These are phyloP conservation scores for Chionis minor DNA, from an alignment of 2,113 vertebrate genomes.

Conservation along the genomic window DNA sequence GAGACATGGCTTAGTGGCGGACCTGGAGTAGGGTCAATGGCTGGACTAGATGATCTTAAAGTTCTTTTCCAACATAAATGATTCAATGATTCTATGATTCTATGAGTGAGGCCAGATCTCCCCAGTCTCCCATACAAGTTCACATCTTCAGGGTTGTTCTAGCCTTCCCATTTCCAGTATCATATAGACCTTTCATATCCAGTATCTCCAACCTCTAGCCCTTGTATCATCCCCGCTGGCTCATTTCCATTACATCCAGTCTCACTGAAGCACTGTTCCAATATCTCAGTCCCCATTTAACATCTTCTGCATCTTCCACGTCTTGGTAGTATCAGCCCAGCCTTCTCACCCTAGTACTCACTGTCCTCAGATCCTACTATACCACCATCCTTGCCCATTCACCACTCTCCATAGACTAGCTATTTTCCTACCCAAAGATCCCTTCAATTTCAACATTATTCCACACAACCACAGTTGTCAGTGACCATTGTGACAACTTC, in stretches of 20 bases:
- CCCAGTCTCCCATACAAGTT: background rate
- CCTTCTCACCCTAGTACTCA: background rate
- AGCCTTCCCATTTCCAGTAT: background rate
- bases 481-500: background rate
- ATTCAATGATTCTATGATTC: too few relatives aligned
- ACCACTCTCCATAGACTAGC: background rate
- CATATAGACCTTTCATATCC: background rate
- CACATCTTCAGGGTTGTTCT: background rate
- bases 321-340: background rate
- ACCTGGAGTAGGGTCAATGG: too few relatives aligned
- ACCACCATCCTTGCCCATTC: background rate
- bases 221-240: background rate
- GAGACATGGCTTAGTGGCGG: too few relatives aligned
- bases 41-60: too few relatives aligned
- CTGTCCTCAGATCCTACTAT: background rate
- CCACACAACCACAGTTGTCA: background rate
- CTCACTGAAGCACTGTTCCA: background rate
- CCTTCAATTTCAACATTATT: background rate
- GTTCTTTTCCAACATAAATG: too few relatives aligned
- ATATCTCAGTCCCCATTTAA: background rate
- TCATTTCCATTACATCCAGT: background rate
- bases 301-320: background rate
- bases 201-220: background rate
- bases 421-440: background rate
- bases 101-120: background rate